A percentile compares a stretch with the other conserved stretches of the same genome.
phyloP scores from a whole-genome alignment of 2,888 invertebrate genomes.

The Drosophila fungiperda region DNA sequence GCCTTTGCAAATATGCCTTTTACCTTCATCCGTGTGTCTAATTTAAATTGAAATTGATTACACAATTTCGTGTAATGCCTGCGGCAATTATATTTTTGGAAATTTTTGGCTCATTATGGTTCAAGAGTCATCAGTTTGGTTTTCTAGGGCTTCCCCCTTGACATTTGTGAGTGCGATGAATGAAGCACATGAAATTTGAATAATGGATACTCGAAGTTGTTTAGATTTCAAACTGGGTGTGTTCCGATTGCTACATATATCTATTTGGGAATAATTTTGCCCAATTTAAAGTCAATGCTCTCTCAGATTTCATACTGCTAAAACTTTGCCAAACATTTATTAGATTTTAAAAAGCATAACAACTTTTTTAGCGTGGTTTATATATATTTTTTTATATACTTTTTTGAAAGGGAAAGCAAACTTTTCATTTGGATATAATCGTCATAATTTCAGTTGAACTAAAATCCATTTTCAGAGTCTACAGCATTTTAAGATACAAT shows the following conservation, averaged over 20 bases:
- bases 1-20: conserved; percentile 47
- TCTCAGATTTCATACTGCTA: too few relatives aligned
- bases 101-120: conserved; percentile 18
- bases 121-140: conserved; percentile 28
- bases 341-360: neutral
- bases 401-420: neutral
- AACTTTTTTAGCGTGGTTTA: neutral
- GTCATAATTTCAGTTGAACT: conserved; percentile 4
- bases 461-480: conserved; percentile 1
- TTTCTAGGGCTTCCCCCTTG: conserved; percentile 5
- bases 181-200: conserved; percentile 23
- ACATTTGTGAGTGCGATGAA: conserved; percentile 13
- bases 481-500: conserved; percentile 16
- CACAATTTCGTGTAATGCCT: conserved; percentile 49
- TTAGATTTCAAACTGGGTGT: conserved; percentile 27
- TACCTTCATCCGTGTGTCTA: conserved; percentile 43
- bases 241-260: conserved; percentile 21
- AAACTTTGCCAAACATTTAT: neutral
- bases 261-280: neutral
- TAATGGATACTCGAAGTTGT: conserved; percentile 18
- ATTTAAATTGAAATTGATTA: conserved; percentile 57
- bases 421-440: neutral
- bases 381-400: too few relatives aligned
- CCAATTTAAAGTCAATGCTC: neutral
- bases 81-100: conserved; percentile 19